phyloP scores from a whole-genome alignment of 2,113 vertebrate species.

The Melanocharis versteri region DNA sequence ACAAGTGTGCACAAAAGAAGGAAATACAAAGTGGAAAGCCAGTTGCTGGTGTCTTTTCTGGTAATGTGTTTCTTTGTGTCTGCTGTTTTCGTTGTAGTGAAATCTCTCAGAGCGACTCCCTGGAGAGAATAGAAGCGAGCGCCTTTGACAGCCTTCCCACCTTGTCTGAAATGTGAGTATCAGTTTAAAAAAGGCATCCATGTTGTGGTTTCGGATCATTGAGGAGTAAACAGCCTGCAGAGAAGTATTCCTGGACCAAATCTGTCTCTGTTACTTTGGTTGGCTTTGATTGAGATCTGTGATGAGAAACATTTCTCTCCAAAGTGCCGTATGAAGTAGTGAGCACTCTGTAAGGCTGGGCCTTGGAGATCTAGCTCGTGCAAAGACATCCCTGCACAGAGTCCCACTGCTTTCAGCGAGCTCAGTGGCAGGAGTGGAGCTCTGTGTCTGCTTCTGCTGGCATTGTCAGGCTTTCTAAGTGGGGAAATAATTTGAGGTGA shows the following conservation, averaged over 20 bases:
- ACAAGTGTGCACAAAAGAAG: background rate
- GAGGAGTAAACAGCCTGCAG: background rate
- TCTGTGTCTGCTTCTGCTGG: background rate
- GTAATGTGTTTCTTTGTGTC: background rate
- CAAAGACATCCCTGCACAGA: background rate
- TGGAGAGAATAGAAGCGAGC: slow-evolving; percentile 79
- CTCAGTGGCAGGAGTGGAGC: background rate
- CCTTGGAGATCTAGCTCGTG: background rate
- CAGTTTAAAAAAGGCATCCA: slow-evolving; percentile 2
- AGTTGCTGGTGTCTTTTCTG: background rate
- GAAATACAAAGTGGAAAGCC: background rate
- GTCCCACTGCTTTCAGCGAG: background rate
- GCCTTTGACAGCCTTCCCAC: slow-evolving; percentile 85
- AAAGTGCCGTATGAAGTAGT: slow-evolving; percentile 1
- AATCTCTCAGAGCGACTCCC: slow-evolving; percentile 85
- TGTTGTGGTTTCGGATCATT: background rate
- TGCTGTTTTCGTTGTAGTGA: slow-evolving; percentile 74
- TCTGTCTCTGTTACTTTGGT: background rate
- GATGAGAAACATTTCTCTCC: slow-evolving; percentile 45
- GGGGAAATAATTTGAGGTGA: background rate
- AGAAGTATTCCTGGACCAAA: background rate
- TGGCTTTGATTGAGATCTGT: slow-evolving; percentile 24
- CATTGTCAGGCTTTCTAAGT: background rate
- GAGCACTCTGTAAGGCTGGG: background rate
- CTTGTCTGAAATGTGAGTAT: slow-evolving; percentile 88